Evolutionary conservation across 92 coral and sea anemone species (phyloP).

Genomic region (Siderastrea radians): DNA sequence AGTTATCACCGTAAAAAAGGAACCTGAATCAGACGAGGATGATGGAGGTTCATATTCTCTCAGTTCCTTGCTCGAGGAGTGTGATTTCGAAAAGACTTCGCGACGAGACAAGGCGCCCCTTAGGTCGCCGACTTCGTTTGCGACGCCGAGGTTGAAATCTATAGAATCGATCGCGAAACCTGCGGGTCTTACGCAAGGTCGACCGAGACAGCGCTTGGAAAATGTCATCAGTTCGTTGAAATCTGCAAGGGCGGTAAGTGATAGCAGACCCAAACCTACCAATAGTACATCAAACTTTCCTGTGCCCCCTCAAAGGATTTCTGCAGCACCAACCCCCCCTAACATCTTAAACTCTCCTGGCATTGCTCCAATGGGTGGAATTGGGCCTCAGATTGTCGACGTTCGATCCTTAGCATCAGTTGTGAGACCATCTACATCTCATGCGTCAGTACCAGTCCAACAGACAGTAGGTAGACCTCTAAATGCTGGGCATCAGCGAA

Average conservation of each 20-base stretch:
- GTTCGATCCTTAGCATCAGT: constrained; percentile 45
- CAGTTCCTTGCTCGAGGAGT: constrained; percentile 43
- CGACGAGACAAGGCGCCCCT: background rate
- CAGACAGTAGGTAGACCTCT: background rate
- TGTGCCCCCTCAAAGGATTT: constrained; percentile 7
- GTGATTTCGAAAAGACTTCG: constrained; percentile 35
- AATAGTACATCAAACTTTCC: background rate
- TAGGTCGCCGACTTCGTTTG: constrained; percentile 37
- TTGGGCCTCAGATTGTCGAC: constrained; percentile 43
- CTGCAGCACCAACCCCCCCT: constrained; percentile 20
- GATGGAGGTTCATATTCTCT: constrained; percentile 18
- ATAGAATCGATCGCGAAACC: background rate
- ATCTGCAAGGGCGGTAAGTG: constrained; percentile 18
- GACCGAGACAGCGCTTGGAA: constrained; percentile 40
- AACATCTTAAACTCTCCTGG: background rate
- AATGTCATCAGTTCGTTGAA: constrained; percentile 44
- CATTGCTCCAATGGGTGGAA: background rate
- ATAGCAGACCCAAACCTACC: background rate
- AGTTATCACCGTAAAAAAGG: constrained; percentile 31
- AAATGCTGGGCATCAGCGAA: background rate
- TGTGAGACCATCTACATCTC: background rate
- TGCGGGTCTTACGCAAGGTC: background rate
- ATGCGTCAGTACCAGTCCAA: background rate
- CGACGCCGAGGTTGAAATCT: background rate
- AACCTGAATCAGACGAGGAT: constrained; percentile 43